Evolutionary conservation across 2,888 invertebrate genomes (phyloP).

Genomic region (Latrodectus hesperus): DNA sequence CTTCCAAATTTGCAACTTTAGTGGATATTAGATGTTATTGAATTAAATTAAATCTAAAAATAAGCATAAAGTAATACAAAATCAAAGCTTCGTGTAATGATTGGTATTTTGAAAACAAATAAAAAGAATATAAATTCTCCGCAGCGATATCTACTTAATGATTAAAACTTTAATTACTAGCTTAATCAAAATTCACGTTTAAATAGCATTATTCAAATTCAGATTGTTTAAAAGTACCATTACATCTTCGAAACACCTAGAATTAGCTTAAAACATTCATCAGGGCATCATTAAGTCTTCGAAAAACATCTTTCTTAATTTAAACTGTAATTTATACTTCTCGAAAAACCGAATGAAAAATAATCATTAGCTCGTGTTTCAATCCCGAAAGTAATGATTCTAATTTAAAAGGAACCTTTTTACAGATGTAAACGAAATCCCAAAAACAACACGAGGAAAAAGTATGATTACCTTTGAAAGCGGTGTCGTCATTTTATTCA

Average conservation of each 20-base stretch:
- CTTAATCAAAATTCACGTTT: too few species aligned
- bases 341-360: background rate
- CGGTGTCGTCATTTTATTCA: background rate
- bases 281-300: background rate
- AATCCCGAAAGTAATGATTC: conserved; percentile 1
- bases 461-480: conserved; percentile 27
- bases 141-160: too few species aligned
- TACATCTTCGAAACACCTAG: background rate
- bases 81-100: too few species aligned
- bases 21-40: too few species aligned
- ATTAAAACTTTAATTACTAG: too few species aligned
- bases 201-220: background rate
- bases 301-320: background rate
- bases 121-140: too few species aligned
- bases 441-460: background rate
- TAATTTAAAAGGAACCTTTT: conserved; percentile 1
- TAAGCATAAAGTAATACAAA: too few species aligned
- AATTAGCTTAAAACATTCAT: background rate
- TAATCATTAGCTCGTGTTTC: conserved; percentile 12
- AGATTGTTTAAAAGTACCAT: background rate
- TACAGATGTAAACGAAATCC: conserved; percentile 32
- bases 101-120: too few species aligned
- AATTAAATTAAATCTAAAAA: too few species aligned
- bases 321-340: conserved; percentile 25
- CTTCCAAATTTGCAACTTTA: too few species aligned